Percentiles rank a stretch among this genome's conserved stretches.
Evolutionary conservation across 2,797 vertebrate species (phyloP).

Genomic region (Tiaroga cobitis): DNA sequence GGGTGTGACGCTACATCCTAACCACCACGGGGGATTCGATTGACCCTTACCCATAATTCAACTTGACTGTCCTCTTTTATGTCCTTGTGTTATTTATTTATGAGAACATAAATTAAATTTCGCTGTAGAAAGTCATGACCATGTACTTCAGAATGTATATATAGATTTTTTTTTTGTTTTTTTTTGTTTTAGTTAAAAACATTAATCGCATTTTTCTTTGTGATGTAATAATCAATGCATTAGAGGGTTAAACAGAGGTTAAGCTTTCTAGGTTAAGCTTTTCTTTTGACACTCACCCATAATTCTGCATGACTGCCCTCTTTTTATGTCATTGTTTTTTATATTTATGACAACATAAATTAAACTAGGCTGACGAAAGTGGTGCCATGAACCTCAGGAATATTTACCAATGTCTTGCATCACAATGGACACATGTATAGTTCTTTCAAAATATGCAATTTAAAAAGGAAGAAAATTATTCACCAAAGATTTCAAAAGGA

Average conservation of each 20-base stretch:
- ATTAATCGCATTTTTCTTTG: background rate
- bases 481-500: too few species aligned
- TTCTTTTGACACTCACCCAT: background rate
- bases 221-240: background rate
- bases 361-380: background rate
- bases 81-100: conserved; percentile 10
- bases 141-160: conserved; percentile 1
- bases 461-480: background rate
- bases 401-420: background rate
- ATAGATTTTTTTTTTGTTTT: background rate
- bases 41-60: conserved; percentile 5
- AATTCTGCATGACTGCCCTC: background rate
- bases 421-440: background rate
- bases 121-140: background rate
- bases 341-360: background rate
- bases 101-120: conserved; percentile 2
- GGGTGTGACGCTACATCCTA: background rate
- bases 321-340: background rate
- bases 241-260: background rate
- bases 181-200: too few species aligned
- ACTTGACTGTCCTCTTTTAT: background rate
- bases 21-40: background rate
- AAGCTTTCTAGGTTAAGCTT: background rate
- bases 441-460: background rate
- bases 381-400: background rate